A percentile compares a stretch with the other conserved stretches of the same genome.
These are phyloP conservation scores for Sesia apiformis DNA, from an alignment of 2,888 invertebrate genomes.

Conservation along the genomic window DNA sequence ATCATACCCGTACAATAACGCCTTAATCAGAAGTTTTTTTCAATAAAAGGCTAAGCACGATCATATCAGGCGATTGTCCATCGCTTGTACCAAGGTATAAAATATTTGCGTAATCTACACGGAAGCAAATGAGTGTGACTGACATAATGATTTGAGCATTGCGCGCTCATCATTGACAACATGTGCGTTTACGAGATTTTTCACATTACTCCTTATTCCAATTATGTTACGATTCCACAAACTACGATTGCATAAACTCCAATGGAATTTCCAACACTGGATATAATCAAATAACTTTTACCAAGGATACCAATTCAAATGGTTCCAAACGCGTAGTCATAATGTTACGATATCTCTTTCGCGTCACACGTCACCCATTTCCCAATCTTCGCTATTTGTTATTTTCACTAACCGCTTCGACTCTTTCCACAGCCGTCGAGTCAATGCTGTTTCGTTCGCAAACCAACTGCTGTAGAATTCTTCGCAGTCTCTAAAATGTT, in stretches of 20 bases:
- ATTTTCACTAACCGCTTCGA: constrained; percentile 38
- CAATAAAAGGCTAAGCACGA: no score
- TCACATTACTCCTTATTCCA: no score
- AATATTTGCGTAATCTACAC: constrained; percentile 47
- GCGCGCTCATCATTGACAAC: constrained; percentile 11
- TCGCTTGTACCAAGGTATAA: constrained; percentile 11
- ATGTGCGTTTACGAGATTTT: background rate
- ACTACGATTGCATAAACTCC: no score
- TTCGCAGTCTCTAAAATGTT: constrained; percentile 45
- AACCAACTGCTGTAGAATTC: constrained; percentile 58
- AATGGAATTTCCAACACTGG: no score
- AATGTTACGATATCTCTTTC: background rate
- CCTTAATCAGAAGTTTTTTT: no score
- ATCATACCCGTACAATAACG: no score
- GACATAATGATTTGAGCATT: constrained; percentile 41
- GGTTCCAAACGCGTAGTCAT: no score
- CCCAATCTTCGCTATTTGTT: constrained; percentile 42
- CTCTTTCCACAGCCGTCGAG: constrained; percentile 33
- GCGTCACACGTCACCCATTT: constrained; percentile 9
- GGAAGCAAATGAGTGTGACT: constrained; percentile 42
- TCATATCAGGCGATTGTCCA: background rate
- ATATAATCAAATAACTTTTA: no score
- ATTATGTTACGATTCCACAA: no score
- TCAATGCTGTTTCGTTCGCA: constrained; percentile 31
- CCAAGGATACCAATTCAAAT: no score